These are phyloP conservation scores for Eupeodes latifasciatus DNA, from an alignment of 2,888 invertebrate species.

Conservation along the genomic window DNA sequence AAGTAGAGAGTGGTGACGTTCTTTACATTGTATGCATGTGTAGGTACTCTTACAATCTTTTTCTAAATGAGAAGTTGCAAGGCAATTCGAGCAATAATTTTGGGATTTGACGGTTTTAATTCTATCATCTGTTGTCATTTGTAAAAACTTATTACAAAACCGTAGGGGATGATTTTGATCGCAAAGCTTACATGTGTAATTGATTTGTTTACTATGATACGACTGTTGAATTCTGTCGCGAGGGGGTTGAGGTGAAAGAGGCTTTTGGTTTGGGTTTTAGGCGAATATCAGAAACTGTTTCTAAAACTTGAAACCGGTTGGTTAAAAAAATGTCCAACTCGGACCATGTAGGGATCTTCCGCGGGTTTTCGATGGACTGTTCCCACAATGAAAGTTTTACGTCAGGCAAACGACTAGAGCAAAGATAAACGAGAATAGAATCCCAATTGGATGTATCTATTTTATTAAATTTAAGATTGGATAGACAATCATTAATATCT, in stretches of 20 bases:
- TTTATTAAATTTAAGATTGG: background rate
- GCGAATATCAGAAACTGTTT: slow-evolving; percentile 2
- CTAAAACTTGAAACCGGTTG: slow-evolving; percentile 7
- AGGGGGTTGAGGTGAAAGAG: too few relatives aligned
- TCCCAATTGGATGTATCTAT: background rate
- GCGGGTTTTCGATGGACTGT: background rate
- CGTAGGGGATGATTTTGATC: slow-evolving; percentile 1
- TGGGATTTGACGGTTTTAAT: background rate
- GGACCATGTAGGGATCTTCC: background rate
- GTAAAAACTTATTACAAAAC: slow-evolving; percentile 18
- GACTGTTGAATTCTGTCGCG: too few relatives aligned
- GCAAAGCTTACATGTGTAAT: slow-evolving; percentile 13
- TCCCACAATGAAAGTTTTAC: background rate
- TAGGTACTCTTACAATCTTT: slow-evolving; percentile 33
- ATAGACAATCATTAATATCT: too few relatives aligned
- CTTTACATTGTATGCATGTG: slow-evolving; percentile 22
- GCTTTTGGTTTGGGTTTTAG: background rate
- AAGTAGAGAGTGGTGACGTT: slow-evolving; percentile 37
- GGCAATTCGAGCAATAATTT: slow-evolving; percentile 28
- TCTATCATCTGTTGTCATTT: slow-evolving; percentile 18
- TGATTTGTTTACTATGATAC: too few relatives aligned
- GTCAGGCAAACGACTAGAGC: background rate
- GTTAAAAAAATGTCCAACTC: background rate
- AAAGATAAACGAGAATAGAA: background rate
- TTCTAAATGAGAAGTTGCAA: slow-evolving; percentile 9